These are phyloP conservation scores for Calycopis cecrops DNA, from an alignment of 1,140 invertebrate genomes.

Conservation along the genomic window DNA sequence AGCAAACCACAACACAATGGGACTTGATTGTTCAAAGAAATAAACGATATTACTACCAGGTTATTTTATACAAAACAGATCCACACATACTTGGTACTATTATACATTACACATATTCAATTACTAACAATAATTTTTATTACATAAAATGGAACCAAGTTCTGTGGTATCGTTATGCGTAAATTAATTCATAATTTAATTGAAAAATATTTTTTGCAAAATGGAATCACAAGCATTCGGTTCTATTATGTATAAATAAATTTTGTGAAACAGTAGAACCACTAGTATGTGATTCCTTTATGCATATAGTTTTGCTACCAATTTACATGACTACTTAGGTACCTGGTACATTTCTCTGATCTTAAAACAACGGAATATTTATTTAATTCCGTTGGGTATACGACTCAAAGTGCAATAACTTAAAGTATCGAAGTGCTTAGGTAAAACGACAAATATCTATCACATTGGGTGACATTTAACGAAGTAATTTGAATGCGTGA, in stretches of 20 bases:
- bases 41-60: not conserved
- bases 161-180: not conserved
- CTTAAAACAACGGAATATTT: slow-evolving; percentile 3
- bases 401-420: slow-evolving; percentile 2
- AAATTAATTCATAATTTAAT: not conserved
- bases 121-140: slow-evolving; percentile 1
- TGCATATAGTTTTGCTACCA: not conserved
- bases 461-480: slow-evolving; percentile 2
- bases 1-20: not conserved
- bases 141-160: slow-evolving; percentile 6
- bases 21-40: not conserved
- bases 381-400: not conserved
- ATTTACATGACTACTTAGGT: not conserved
- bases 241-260: slow-evolving; percentile 6
- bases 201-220: not conserved
- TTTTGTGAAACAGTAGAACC: not conserved
- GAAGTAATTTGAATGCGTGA: slow-evolving; percentile 4
- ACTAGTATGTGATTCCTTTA: slow-evolving; percentile 2
- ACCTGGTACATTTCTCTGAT: not conserved
- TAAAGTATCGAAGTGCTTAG: slow-evolving; percentile 1
- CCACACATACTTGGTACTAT: slow-evolving; percentile 2
- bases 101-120: not conserved
- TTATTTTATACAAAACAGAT: slow-evolving; percentile 1
- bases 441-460: not conserved
- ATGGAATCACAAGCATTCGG: slow-evolving; percentile 2